phyloP scores from a whole-genome alignment of 2,797 vertebrate species.

The Hemibagrus guttatus region DNA sequence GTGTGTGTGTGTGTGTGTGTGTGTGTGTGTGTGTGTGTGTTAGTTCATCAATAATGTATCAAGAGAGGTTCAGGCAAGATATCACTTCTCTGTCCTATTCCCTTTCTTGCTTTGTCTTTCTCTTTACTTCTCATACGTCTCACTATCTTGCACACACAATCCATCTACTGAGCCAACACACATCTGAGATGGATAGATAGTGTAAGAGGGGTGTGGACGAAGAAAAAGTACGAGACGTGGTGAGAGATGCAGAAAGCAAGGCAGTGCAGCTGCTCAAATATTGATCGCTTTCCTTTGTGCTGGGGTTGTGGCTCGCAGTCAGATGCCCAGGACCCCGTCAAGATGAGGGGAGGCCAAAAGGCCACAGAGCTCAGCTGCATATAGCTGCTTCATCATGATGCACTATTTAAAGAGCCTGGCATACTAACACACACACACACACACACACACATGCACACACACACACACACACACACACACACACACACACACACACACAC shows the following conservation, averaged over 20 bases:
- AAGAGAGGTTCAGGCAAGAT: conserved; percentile 38
- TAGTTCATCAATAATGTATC: conserved; percentile 56
- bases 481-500: background rate
- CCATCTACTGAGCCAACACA: conserved; percentile 18
- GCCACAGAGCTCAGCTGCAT: conserved; percentile 57
- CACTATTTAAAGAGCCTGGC: conserved; percentile 28
- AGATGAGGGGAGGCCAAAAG: conserved; percentile 54
- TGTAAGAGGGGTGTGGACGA: conserved; percentile 14
- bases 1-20: conserved; percentile 31
- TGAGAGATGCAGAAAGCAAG: conserved; percentile 29
- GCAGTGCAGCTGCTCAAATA: conserved; percentile 52
- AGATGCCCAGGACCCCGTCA: conserved; percentile 53
- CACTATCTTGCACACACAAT: conserved; percentile 17
- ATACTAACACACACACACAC: conserved; percentile 11
- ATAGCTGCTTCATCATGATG: conserved; percentile 36
- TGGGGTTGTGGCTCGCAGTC: conserved; percentile 43
- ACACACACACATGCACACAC: no score
- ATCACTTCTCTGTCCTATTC: conserved; percentile 34
- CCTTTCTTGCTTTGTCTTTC: conserved; percentile 13
- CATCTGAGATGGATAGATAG: conserved; percentile 34
- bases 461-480: background rate
- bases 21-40: conserved; percentile 25
- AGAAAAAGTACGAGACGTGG: background rate
- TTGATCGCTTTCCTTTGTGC: conserved; percentile 49
- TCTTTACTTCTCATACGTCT: conserved; percentile 11